Evolutionary conservation across 2,797 vertebrate genomes (phyloP), one percentile per base, ranked within the genome.

Genomic region (Alectoris magna): DNA sequence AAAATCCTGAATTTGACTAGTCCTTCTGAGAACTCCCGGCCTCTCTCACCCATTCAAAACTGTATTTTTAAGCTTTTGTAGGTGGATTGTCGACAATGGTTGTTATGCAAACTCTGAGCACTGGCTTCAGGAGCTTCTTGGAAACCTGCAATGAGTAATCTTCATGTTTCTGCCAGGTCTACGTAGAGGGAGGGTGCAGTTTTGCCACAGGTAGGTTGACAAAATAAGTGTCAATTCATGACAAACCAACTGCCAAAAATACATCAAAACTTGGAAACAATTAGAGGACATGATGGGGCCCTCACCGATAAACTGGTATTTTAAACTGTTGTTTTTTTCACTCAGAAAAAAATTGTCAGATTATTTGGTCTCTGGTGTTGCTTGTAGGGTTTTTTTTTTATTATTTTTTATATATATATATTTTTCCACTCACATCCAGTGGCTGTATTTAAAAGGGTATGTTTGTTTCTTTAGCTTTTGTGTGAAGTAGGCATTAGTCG

Each of bases 51-150:
- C 94, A 92, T 97, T 96, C 80, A 93, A 83, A 93, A 94, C 77
- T 88, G 72, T 96, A 96, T 96, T 96, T 96, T 96, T 96, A 96
- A 96, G 94, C 83, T 94, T 66, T 87, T 93, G 95, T 95, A 96
- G 94, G 95, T 96, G 96, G 95, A 76, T 94, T 93, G 88, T 81
- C 84, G 92, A 93, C 91, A 95, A 85, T 95, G 74, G 91, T 91
- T 94, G 91, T 87, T 95, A 92, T 96, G 93, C 94, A 95, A 90
- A 96, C 86, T 87, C 56, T 1, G 24, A 91, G 46, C 58, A 41
- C 87, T 84, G 87, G 69, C 83, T 96, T 93, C 11, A 55, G 95
- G 94, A 94, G 82, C 90, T 90, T 95, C 88, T 94, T 96, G 93
- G 71, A 94, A 94, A 90, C 84, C 91, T 95, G 70, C 90, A 87